These are phyloP conservation scores for Triplophysa rosa DNA, from an alignment of 2,113 vertebrate genomes.

Conservation along the genomic window DNA sequence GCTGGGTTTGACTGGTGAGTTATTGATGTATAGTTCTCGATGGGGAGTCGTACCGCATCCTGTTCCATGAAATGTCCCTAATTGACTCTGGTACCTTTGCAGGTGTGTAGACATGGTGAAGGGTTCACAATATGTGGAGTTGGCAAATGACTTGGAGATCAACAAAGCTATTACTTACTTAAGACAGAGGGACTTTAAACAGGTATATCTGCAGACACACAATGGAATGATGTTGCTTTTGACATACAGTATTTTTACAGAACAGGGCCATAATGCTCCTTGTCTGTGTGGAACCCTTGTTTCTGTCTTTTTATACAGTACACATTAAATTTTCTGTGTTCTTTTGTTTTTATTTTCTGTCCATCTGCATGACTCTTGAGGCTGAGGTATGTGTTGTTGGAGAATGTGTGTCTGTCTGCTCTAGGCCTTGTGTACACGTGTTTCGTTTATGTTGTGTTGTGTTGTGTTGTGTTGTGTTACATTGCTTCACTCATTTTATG, in stretches of 20 bases:
- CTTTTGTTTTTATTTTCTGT: constrained; percentile 65
- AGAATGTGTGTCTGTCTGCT: constrained; percentile 31
- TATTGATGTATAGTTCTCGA: background rate
- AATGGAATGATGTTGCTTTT: constrained; percentile 4
- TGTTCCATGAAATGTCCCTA: background rate
- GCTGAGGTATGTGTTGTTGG: constrained; percentile 71
- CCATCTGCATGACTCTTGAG: constrained; percentile 73
- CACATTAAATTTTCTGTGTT: constrained; percentile 49
- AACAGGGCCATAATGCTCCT: background rate
- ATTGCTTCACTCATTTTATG: constrained; percentile 24
- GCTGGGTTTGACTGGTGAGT: constrained; percentile 94
- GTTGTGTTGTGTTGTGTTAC: background rate
- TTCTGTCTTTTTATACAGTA: constrained; percentile 36
- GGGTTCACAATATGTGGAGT: constrained; percentile 89
- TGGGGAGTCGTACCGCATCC: background rate
- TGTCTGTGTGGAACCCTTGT: constrained; percentile 36
- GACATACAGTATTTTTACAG: background rate
- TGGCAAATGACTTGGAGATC: constrained; percentile 96
- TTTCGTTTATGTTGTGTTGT: background rate
- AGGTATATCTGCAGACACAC: constrained; percentile 73
- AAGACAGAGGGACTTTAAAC: constrained; percentile 90
- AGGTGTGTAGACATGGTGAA: constrained; percentile 98
- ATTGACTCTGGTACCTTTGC: constrained; percentile 40
- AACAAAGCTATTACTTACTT: constrained; percentile 98
- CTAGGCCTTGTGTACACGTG: constrained; percentile 18